These are phyloP conservation scores for Cryptosula pallasiana DNA, from an alignment of 2,888 invertebrate genomes.

Conservation along the genomic window DNA sequence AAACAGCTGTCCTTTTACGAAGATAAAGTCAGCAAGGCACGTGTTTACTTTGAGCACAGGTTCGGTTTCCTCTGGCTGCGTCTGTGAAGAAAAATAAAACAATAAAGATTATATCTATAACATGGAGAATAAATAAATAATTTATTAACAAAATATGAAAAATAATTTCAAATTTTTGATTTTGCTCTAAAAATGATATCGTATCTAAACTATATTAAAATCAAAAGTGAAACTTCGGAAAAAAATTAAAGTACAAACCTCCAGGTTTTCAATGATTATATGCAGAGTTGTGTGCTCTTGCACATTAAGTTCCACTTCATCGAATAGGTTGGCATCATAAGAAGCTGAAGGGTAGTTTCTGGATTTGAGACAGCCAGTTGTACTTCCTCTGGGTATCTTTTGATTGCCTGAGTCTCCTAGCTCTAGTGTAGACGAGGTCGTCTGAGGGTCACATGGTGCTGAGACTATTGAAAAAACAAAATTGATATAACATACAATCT, in stretches of 20 bases:
- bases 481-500: no score
- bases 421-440: slow-evolving; percentile 7
- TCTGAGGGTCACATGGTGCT: neutral
- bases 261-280: neutral
- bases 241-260: neutral
- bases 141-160: no score
- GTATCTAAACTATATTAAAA: no score
- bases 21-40: neutral
- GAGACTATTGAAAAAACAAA: neutral
- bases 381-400: neutral
- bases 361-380: slow-evolving; percentile 11
- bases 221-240: no score
- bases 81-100: no score
- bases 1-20: slow-evolving; percentile 10
- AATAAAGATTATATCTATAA: no score
- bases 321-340: slow-evolving; percentile 3
- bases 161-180: no score
- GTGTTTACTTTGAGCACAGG: slow-evolving; percentile 5
- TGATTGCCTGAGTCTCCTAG: neutral
- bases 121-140: no score
- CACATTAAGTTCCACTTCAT: neutral
- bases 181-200: no score
- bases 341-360: neutral
- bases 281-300: neutral
- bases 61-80: neutral